Conservation (phyloP, 30 jellyfish, hydroid and myxozoan species). For the Cassiopea xamachana region DNA sequence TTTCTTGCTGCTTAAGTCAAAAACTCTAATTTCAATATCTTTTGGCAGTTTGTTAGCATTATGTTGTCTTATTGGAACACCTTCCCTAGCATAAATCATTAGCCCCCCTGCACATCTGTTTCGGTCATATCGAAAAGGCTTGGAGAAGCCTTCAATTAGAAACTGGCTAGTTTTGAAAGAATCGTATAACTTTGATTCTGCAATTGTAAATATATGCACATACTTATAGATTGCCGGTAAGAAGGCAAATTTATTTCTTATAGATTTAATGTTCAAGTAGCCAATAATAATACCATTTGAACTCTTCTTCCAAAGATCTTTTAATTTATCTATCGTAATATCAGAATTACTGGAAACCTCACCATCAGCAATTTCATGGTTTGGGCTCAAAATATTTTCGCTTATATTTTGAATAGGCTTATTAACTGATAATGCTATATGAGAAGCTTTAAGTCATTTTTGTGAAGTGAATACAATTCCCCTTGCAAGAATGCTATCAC, state of each 20-base stretch:
- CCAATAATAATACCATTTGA: not conserved
- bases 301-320: not conserved
- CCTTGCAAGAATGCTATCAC: not conserved
- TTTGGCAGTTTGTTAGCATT: not conserved
- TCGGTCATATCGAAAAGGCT: slow-evolving; percentile 44
- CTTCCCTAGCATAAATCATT: slow-evolving; percentile 27
- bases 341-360: not conserved
- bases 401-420: not conserved
- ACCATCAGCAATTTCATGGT: not conserved
- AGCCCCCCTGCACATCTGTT: slow-evolving; percentile 42
- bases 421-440: not conserved
- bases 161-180: not conserved
- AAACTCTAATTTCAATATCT: not conserved
- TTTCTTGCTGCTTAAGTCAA: not conserved
- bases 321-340: no score
- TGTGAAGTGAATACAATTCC: not conserved
- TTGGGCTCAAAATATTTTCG: not conserved
- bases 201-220: not conserved
- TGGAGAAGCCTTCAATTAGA: slow-evolving; percentile 37
- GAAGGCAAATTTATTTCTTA: not conserved
- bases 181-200: not conserved
- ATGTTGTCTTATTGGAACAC: slow-evolving; percentile 11
- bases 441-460: not conserved
- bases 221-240: not conserved
- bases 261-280: not conserved